These are phyloP conservation scores for Amazona guildingii DNA, from an alignment of 2,113 vertebrate genomes.

Conservation along the genomic window DNA sequence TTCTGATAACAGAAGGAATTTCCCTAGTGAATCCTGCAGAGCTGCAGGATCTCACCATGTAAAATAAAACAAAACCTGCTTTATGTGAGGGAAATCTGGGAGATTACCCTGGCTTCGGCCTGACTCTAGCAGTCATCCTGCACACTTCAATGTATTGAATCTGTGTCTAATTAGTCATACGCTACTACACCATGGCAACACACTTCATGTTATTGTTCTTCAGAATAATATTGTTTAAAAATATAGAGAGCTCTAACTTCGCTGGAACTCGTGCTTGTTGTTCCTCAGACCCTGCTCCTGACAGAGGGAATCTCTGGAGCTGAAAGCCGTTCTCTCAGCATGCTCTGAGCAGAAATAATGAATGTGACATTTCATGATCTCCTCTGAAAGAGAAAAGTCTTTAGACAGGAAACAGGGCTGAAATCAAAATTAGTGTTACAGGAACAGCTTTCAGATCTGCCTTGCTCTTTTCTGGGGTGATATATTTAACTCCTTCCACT, in stretches of 20 bases:
- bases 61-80: conserved; percentile 20
- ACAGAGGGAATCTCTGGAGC: not conserved
- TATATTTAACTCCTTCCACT: conserved; percentile 9
- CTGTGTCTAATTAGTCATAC: conserved; percentile 6
- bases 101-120: not conserved
- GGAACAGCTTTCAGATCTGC: not conserved
- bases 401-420: not conserved
- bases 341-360: not conserved
- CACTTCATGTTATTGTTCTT: not conserved
- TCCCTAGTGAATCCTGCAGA: not conserved
- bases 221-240: not conserved
- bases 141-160: not conserved
- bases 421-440: conserved; percentile 22
- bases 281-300: not conserved
- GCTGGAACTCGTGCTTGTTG: not conserved
- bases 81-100: not conserved
- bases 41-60: not conserved
- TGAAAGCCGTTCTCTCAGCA: not conserved
- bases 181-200: conserved; percentile 15
- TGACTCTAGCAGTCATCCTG: not conserved
- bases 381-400: not conserved
- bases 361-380: conserved; percentile 1
- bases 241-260: not conserved
- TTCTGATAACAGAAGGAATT: not conserved
- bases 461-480: conserved; percentile 1